phyloP scores from a whole-genome alignment of 2,888 invertebrate species.

The Congeria kusceri region DNA sequence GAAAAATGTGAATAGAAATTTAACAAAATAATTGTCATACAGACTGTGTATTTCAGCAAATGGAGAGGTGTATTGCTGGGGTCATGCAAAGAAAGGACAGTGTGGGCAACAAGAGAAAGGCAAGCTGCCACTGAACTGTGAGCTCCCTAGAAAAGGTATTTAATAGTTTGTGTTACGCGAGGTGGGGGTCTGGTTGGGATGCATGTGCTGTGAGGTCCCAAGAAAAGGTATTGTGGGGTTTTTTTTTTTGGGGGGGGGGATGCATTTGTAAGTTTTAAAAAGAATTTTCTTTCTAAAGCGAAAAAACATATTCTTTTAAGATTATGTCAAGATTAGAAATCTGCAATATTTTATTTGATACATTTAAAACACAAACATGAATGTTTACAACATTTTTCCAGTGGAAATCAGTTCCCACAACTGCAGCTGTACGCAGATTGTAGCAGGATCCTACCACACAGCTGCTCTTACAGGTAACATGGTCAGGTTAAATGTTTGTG shows the following conservation, averaged over 20 bases:
- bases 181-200: no score
- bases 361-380: no score
- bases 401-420: slow-evolving; percentile 46
- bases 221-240: no score
- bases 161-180: no score
- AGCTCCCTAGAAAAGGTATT: slow-evolving; percentile 59
- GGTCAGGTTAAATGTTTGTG: background rate
- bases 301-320: no score
- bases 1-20: background rate
- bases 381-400: slow-evolving; percentile 31
- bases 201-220: no score
- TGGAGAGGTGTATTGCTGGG: slow-evolving; percentile 75
- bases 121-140: slow-evolving; percentile 35
- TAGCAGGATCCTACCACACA: slow-evolving; percentile 76
- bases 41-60: slow-evolving; percentile 39
- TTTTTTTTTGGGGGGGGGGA: no score
- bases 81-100: slow-evolving; percentile 77
- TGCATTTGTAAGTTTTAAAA: no score
- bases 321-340: no score
- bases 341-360: no score
- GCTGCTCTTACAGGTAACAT: slow-evolving; percentile 72
- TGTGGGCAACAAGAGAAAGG: slow-evolving; percentile 59
- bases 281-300: no score
- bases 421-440: slow-evolving; percentile 34
- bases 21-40: background rate